Base-by-base conservation (phyloP, 2,797 vertebrate species). In the Tinamus major region DNA sequence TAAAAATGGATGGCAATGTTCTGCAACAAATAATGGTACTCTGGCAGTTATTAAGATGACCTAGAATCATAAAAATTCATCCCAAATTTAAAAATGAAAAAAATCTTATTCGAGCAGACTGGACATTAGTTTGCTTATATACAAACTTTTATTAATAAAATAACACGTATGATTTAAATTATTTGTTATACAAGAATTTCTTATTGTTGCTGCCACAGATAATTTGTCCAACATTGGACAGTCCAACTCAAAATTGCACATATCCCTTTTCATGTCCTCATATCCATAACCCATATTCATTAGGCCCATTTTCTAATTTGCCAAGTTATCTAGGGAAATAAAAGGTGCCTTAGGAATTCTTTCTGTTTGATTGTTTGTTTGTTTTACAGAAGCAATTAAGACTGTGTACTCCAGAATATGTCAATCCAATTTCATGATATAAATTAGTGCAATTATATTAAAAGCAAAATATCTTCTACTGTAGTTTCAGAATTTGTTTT, bases 381-480 rank as follows among this genome's bases (percentile, higher is more conserved):
- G 4, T 75, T 95, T 81, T 79, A 51, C n/a, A 81, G n/a, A 72
- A 88, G 42, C 8, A 94, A 55, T 79, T 86, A 91, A 29, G 24
- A 5, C 42, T 86, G 7, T 51, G 6, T 65, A 70, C n/a, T 90
- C 46, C 48, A 72, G 90, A 93, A 84, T 42, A 79, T 2, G 3
- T 59, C 65, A 86, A 41, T 65, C 29, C 16, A 67, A 85, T 84
- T 94, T 86, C 29, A 72, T 76, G 31, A 59, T 41, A 76, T 79
- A 87, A 89, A 83, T 84, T 71, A 83, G 58, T 78, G 82, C 37
- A 68, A 59, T 88, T 93, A 72, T 63, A 63, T 49, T 79, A 79
- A 84, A 94, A 91, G 19, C 17, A 89, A 80, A 79, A 67, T 86
- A 7, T 67, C 9, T 79, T 91, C 44, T 69, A 16, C 21, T 76